A percentile compares a stretch with the other conserved stretches of the same genome.
Evolutionary conservation across 2,797 vertebrate species (phyloP).

Genomic region (Natrix natrix): DNA sequence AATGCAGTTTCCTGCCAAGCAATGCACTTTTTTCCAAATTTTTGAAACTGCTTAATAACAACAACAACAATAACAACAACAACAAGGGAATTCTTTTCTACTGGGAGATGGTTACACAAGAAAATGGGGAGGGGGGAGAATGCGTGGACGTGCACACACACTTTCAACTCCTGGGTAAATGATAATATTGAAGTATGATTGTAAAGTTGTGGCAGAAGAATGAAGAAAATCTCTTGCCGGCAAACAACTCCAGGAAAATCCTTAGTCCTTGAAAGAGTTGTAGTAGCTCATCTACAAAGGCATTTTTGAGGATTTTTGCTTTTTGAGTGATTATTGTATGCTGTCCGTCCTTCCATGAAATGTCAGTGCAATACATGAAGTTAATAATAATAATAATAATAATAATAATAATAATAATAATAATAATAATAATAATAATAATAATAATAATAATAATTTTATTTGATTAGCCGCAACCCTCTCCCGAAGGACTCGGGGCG

Average conservation of each 20-base stretch:
- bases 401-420: no score
- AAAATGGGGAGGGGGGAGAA: background rate
- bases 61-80: background rate
- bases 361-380: no score
- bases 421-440: no score
- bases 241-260: background rate
- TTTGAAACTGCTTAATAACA: background rate
- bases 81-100: background rate
- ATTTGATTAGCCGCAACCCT: no score
- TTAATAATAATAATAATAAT: no score
- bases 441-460: no score
- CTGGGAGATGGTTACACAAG: background rate
- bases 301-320: background rate
- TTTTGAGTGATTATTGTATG: background rate
- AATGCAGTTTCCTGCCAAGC: background rate
- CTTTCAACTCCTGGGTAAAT: background rate
- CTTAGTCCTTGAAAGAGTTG: background rate
- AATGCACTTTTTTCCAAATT: background rate
- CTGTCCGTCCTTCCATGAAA: no score
- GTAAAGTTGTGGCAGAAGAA: background rate
- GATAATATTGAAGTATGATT: background rate
- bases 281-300: no score
- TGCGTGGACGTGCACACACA: fast-evolving
- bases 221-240: background rate
- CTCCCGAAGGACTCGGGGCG: no score